Conservation (phyloP, 1,140 invertebrate species). For the Aphelenchoides fujianensis region DNA sequence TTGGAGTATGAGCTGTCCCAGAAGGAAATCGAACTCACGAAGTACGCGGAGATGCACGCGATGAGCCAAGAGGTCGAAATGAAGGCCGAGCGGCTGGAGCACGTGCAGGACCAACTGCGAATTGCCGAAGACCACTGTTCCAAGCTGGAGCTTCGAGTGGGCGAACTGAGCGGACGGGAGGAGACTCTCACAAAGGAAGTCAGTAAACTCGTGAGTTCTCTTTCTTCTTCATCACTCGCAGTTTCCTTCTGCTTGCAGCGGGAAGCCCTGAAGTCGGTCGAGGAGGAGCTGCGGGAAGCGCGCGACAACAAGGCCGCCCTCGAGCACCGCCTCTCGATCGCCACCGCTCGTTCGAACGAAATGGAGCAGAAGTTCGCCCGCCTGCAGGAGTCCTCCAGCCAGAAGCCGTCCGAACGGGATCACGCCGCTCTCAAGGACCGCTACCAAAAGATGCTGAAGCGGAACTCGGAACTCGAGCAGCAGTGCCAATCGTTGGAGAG, state of each 20-base stretch:
- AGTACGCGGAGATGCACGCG: constrained; percentile 7
- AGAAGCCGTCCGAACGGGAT: neutral
- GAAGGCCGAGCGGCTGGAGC: neutral
- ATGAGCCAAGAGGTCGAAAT: neutral
- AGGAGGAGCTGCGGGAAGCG: neutral
- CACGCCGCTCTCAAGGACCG: constrained; percentile 10
- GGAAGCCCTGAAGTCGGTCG: neutral
- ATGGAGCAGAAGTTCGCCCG: neutral
- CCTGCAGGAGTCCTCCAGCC: neutral
- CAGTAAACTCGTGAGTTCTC: neutral
- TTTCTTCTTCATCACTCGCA: neutral
- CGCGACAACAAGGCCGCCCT: neutral
- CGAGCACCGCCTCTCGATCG: neutral
- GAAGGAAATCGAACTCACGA: constrained; percentile 1
- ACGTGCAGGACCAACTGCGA: neutral
- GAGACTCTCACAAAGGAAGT: neutral
- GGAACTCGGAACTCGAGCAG: constrained; percentile 8
- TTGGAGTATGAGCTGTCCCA: constrained; percentile 5
- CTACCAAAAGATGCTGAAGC: neutral
- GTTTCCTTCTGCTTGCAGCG: neutral
- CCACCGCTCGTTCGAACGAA: neutral
- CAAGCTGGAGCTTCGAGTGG: constrained; percentile 8
- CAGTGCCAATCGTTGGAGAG: constrained; percentile 5
- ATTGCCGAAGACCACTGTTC: neutral
- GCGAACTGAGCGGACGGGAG: neutral